phyloP scores from a whole-genome alignment of 2,797 vertebrate genomes.

The Melanotaenia parkinsoni region DNA sequence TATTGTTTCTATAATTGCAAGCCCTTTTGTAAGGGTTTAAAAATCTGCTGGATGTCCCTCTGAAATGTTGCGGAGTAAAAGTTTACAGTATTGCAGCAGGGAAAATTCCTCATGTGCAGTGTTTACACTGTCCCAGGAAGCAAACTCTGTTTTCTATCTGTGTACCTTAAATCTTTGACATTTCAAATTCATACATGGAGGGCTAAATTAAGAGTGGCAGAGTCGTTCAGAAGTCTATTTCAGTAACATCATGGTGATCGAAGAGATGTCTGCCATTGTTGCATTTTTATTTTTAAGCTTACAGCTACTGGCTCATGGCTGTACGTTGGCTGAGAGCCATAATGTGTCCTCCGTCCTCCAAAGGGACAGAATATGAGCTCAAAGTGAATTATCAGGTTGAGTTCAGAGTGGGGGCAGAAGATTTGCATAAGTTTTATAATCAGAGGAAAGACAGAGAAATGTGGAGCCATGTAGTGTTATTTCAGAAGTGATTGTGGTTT shows the following conservation, averaged over 20 bases:
- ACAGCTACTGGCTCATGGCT: slow-evolving; percentile 19
- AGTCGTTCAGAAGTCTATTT: slow-evolving; percentile 40
- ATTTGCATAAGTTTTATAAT: background rate
- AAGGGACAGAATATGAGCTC: background rate
- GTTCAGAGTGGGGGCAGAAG: background rate
- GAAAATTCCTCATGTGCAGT: background rate
- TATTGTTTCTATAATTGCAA: background rate
- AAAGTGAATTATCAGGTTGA: slow-evolving; percentile 5
- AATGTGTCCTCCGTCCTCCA: background rate
- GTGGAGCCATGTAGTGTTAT: background rate
- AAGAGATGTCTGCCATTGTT: slow-evolving; percentile 32
- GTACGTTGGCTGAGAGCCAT: background rate
- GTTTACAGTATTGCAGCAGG: background rate
- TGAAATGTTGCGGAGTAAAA: background rate
- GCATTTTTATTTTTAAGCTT: slow-evolving; percentile 16
- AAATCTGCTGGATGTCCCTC: background rate
- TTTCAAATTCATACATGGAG: background rate
- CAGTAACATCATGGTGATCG: slow-evolving; percentile 20
- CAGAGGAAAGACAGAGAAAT: background rate
- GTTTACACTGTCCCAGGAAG: background rate
- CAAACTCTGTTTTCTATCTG: slow-evolving; percentile 4
- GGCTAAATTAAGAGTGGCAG: slow-evolving; percentile 28
- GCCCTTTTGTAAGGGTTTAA: background rate
- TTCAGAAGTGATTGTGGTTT: slow-evolving; percentile 10
- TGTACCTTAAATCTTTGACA: background rate